Base-by-base conservation (phyloP, 2,888 invertebrate genomes). In the Anaspis maculata region DNA sequence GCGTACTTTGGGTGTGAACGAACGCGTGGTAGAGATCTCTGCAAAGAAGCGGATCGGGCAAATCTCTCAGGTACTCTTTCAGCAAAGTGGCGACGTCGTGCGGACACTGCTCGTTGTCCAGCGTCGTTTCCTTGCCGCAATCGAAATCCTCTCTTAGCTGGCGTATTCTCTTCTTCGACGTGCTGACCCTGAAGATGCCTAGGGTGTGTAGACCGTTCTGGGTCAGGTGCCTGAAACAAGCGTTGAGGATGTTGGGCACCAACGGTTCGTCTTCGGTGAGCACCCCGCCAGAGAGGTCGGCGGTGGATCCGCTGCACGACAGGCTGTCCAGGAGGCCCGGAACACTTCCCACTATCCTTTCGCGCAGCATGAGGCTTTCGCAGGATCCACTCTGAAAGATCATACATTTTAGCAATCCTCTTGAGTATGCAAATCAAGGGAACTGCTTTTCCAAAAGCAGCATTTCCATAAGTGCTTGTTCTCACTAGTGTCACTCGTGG, bases 141-240 rank as follows among this genome's bases (percentile, higher is more conserved):
- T 94, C 90, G 68, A 94, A 90, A 42, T 89, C 89, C 60, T 94
- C 92, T 26, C 90, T 73, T 44, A 94, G 69, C 89, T 92, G 89
- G 65, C 91, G 74, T 24, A 91, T 87, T 60, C 92, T 73, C 62
- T 91, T 94, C 64, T 88, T 90, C 3, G 92, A 91, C 19, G 90
- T 82, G 44, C 91, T 89, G 26, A 94, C 90, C 47, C 94, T 75
- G 68, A 95, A 95, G 39, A 95, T 79, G 2, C 95, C 95, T 11
- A 90, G 72, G 24, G 87, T 88, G 53, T 81, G 77, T 25, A 94
- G 71, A 14, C 91, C 92, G 51, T 84, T 74, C 31, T 74, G 71
- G 57, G 90, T 80, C 41, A 94, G 72, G 64, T 91, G 86, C 46
- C 77, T 75, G 39, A 90, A 78, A 59, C 92, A 92, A 42, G 80